Evolutionary conservation across 2,113 vertebrate genomes (phyloP).

Genomic region (Labeo catla): DNA sequence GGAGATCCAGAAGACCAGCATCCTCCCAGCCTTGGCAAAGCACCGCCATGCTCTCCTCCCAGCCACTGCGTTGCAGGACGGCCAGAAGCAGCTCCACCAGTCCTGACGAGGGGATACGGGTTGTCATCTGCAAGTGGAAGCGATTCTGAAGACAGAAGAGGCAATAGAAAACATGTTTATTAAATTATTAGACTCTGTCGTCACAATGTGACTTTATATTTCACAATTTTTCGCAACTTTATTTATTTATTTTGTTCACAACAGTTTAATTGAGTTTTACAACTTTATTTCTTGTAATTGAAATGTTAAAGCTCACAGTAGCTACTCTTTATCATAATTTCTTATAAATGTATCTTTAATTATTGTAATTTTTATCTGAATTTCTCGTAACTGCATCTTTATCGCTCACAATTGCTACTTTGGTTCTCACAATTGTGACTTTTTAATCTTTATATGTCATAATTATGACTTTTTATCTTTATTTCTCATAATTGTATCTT

Average conservation of each 20-base stretch:
- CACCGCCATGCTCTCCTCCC: slow-evolving; percentile 80
- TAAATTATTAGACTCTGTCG: background rate
- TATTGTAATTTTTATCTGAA: too few species aligned
- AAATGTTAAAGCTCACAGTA: background rate
- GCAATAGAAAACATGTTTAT: background rate
- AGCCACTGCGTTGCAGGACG: slow-evolving; percentile 75
- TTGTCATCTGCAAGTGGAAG: slow-evolving; percentile 88
- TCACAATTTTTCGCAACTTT: background rate
- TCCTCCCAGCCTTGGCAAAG: slow-evolving; percentile 84
- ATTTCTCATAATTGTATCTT: background rate
- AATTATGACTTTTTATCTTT: background rate
- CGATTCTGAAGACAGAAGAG: slow-evolving; percentile 75
- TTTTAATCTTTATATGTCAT: background rate
- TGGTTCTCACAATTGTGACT: background rate
- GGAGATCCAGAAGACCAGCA: slow-evolving; percentile 61
- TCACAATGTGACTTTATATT: background rate
- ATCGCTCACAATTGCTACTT: background rate
- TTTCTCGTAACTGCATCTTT: background rate
- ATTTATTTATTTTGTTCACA: too few species aligned
- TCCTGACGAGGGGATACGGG: slow-evolving; percentile 75
- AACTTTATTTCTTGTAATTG: background rate
- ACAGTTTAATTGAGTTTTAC: too few species aligned
- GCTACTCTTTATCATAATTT: background rate
- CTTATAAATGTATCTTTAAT: background rate
- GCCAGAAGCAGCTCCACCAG: slow-evolving; percentile 79